Base-by-base conservation (phyloP, 2,888 invertebrate species). In the Pomacea canaliculata region DNA sequence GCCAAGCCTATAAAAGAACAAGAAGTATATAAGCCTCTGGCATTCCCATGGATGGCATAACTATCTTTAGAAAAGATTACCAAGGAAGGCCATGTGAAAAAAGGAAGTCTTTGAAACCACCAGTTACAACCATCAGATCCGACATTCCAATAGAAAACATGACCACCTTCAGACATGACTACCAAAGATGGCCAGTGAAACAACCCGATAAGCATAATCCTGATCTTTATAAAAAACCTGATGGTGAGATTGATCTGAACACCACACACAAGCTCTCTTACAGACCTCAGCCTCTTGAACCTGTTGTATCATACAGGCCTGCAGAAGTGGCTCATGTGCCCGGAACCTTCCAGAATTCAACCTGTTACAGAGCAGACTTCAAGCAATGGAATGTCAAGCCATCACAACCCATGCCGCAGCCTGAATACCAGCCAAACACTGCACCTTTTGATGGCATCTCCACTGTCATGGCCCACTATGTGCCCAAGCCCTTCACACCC, bases 381-480 rank as follows among this genome's bases (percentile, higher is more conserved):
- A 81, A 79, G 65, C 83, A 85, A 76, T 88, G 87, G 88, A 81
- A 84, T 18, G 80, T 83, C 68, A 84, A 81, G 9, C 80, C 85
- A 76, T 81, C 84, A 7, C 73, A 81, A 70, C 78, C 83, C 12
- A 82, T 79, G n/a, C 81, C 80, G 73, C 83, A 83, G 70, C 79
- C 84, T 0, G 87, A 85, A 18, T 91, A 91, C 79, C 77, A 82
- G 46, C 86, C 89, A 19, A 89, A 86, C 49, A 82, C 78, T 18
- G 88, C 85, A 23, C 89, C 89, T 70, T 91, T 91, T 80, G 89
- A 90, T 74, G 91, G 91, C 51, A 80, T 80, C 48, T 83, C 89
- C 19, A 90, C 87, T 27, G 85, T 88, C 76, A 87, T 86, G 78
- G 83, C 85, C 66, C 89, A 90, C 77, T 90, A 84, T 78, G 80